Evolutionary conservation across 1,140 invertebrate species (phyloP), one percentile per base, ranked within the genome.

Genomic region (Reticulitermes speratus): DNA sequence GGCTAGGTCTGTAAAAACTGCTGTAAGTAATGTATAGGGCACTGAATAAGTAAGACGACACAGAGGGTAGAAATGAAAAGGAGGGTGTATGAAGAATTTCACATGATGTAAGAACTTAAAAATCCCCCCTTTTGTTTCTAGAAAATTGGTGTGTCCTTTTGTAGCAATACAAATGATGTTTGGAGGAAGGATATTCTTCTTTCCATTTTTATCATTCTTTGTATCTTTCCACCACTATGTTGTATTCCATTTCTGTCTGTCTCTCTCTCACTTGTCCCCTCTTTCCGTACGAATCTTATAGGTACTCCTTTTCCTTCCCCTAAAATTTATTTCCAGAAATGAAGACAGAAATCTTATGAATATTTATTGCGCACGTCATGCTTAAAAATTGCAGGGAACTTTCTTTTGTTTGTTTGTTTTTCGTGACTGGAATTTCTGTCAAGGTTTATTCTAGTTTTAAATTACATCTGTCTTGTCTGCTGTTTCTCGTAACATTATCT

Each of bases 281-380:
- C 59, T 16, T 44, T n/a, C 21, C 82, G 1, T 44, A 21, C 7
- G 5, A 2, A 21, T 44, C 82, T 48, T 19, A 7, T 21, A 44
- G 23, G 44, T 83, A 23, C 0, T 44, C 38, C n/a, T 75, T 25
- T 25, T 30, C 25, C 65, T 75, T 75, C n/a, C 65, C 65, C 25
- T 75, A 25, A 44, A 44, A 83, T 83, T 45, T 83, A 83, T 83
- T 44, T 48, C 82, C 21, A 23, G 44, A 44, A 85, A 65, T 32
- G 30, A 85, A 32, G 52, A 44, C 16, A 44, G 52, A 69, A 55
- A 52, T 85, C 84, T 69, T 69, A 85, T 85, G 84, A 85, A 85
- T 85, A 85, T 85, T 85, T 85, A 85, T 85, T 30, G 38, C 84
- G n/a, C 11, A 85, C n/a, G 84, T 85, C 84, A n/a, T 69, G 48